Evolutionary conservation across 2,113 vertebrate genomes (phyloP).

Genomic region (Leptosomus discolor): DNA sequence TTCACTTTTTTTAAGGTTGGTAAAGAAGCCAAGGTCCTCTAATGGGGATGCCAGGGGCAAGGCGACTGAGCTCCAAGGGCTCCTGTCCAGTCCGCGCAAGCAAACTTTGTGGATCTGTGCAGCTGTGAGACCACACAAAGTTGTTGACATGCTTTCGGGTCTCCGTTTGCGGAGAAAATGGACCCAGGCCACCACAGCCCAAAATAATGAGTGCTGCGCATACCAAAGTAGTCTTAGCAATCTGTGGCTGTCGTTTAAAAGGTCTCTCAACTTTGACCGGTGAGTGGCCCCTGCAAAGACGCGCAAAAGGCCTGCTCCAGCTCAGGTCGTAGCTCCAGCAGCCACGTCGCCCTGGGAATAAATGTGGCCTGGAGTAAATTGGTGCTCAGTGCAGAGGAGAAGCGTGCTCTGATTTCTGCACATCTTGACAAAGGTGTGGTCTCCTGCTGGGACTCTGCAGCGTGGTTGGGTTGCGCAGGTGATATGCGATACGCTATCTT

Average conservation of each 20-base stretch:
- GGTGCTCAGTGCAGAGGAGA: neutral
- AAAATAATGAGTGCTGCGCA: neutral
- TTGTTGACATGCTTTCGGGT: neutral
- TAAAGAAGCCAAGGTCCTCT: neutral
- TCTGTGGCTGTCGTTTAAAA: neutral
- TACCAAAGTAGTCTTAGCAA: neutral
- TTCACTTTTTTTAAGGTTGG: neutral
- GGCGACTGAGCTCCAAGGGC: neutral
- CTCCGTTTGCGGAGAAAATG: neutral
- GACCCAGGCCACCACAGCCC: neutral
- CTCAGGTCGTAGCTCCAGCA: neutral
- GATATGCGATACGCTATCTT: neutral
- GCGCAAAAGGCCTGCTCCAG: neutral
- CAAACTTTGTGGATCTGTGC: neutral
- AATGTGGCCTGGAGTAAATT: neutral
- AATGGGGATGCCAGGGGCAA: neutral
- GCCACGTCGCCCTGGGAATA: neutral
- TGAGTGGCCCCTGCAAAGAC: neutral
- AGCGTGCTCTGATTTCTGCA: neutral
- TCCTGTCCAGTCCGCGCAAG: neutral
- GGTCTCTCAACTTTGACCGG: neutral
- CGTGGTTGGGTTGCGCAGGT: neutral
- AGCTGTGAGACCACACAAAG: neutral
- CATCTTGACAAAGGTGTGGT: neutral
- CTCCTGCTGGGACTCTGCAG: neutral